phyloP scores from a whole-genome alignment of 37 sponge, comb jelly and placozoan genomes.

The Oscarella lobularis region DNA sequence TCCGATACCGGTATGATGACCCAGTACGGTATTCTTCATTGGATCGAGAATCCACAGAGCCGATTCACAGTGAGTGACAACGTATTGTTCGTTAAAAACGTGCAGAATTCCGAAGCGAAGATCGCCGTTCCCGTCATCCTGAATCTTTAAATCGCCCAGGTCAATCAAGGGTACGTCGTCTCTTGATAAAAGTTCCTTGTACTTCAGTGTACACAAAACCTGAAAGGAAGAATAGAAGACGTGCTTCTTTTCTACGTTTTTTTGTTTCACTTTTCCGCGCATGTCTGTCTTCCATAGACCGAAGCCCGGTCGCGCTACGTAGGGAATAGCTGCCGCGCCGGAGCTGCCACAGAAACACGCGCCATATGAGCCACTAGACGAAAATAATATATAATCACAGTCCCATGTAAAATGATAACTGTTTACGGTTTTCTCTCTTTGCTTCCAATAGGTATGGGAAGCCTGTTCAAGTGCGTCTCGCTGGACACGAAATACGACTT shows the following conservation, averaged over 20 bases:
- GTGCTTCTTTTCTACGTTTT: no score
- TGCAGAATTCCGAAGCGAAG: not conserved
- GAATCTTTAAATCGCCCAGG: no score
- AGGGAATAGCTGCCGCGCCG: not conserved
- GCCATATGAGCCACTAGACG: not conserved
- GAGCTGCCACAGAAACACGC: not conserved
- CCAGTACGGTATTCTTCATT: not conserved
- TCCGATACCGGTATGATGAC: not conserved
- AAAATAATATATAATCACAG: not conserved
- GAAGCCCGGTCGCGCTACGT: not conserved
- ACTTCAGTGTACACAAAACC: not conserved
- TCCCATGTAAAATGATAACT: not conserved
- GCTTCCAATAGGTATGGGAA: not conserved
- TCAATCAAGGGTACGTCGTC: not conserved
- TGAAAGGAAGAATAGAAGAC: no score
- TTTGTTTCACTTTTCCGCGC: not conserved
- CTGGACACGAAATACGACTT: not conserved
- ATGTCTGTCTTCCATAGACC: not conserved
- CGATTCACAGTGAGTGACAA: not conserved
- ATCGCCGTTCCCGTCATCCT: no score
- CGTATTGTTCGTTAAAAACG: not conserved
- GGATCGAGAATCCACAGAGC: not conserved
- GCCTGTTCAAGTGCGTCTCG: not conserved
- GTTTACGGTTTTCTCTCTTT: not conserved
- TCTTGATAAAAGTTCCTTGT: not conserved